These are phyloP conservation scores for Mythimna pallens DNA, from an alignment of 2,888 invertebrate species.

Conservation along the genomic window DNA sequence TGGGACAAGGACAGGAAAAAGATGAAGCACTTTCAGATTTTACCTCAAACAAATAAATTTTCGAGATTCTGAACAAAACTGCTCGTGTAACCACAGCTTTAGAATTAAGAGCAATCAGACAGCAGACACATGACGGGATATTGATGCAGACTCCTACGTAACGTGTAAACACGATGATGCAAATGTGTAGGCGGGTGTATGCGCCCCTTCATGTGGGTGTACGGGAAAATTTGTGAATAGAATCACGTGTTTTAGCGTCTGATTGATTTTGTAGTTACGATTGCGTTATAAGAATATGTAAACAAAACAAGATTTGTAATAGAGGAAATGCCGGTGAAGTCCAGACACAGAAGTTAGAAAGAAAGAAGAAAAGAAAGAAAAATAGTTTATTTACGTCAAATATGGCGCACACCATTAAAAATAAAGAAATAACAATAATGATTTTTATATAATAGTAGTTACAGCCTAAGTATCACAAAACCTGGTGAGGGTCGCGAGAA, in stretches of 20 bases:
- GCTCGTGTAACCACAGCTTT: conserved; percentile 16
- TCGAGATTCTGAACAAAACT: background rate
- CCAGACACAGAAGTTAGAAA: conserved; percentile 11
- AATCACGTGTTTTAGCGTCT: conserved; percentile 24
- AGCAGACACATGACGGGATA: conserved; percentile 56
- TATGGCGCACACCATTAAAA: no score
- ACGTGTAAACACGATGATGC: conserved; percentile 31
- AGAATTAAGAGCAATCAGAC: conserved; percentile 52
- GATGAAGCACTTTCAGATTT: background rate
- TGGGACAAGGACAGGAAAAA: background rate
- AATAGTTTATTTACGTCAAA: no score
- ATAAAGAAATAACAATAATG: no score
- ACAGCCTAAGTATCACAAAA: no score
- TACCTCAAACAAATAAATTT: no score
- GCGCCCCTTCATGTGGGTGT: conserved; percentile 29
- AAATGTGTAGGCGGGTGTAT: conserved; percentile 26
- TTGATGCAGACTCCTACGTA: conserved; percentile 51
- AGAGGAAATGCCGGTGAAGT: background rate
- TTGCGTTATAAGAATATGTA: conserved; percentile 17
- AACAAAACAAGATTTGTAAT: conserved; percentile 2
- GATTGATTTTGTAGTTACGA: conserved; percentile 33
- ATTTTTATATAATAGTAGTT: no score
- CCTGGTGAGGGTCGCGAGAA: no score
- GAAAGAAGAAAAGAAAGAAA: no score
- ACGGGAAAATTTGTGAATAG: conserved; percentile 37